A percentile compares a stretch with the other conserved stretches of the same genome.
These are phyloP conservation scores for Cheilosia impressa DNA, from an alignment of 2,888 invertebrate species.

Conservation along the genomic window DNA sequence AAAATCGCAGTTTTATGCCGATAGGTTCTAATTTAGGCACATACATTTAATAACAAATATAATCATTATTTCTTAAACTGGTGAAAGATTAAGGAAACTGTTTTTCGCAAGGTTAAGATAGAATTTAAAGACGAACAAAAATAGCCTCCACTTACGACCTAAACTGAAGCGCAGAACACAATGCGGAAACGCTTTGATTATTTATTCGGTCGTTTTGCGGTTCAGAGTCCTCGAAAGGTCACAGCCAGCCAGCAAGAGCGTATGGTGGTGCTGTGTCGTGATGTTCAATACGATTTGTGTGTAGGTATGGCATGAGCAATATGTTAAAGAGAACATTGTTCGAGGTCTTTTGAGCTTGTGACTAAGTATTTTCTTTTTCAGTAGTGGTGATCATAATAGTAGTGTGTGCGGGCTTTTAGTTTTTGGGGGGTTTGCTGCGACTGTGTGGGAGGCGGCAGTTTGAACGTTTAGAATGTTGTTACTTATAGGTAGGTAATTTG, in stretches of 20 bases:
- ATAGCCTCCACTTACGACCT: slow-evolving; percentile 42
- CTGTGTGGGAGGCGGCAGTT: slow-evolving; percentile 24
- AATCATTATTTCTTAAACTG: slow-evolving; percentile 1
- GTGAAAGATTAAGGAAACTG: slow-evolving; percentile 67
- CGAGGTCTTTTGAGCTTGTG: slow-evolving; percentile 62
- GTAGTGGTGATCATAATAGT: slow-evolving; percentile 3
- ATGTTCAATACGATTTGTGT: slow-evolving; percentile 27
- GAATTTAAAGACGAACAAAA: slow-evolving; percentile 23
- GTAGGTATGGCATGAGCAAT: slow-evolving; percentile 11
- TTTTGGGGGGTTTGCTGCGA: neutral
- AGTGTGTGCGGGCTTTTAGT: slow-evolving; percentile 21
- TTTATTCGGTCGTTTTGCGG: slow-evolving; percentile 44
- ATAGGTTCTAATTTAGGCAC: slow-evolving; percentile 23
- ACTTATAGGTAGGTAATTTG: slow-evolving; percentile 43
- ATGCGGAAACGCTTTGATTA: slow-evolving; percentile 64
- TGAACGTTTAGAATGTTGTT: slow-evolving; percentile 48
- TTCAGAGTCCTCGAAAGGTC: slow-evolving; percentile 73
- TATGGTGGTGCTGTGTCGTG: neutral
- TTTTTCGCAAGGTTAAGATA: slow-evolving; percentile 63
- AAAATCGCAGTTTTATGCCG: slow-evolving; percentile 20
- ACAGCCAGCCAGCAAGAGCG: slow-evolving; percentile 11
- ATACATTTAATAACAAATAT: too few species aligned
- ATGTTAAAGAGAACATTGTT: slow-evolving; percentile 21
- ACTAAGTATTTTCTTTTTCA: slow-evolving; percentile 27
- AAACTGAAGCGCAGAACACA: slow-evolving; percentile 48